phyloP scores from a whole-genome alignment of 2,888 invertebrate species.

The Tridacna crocea region DNA sequence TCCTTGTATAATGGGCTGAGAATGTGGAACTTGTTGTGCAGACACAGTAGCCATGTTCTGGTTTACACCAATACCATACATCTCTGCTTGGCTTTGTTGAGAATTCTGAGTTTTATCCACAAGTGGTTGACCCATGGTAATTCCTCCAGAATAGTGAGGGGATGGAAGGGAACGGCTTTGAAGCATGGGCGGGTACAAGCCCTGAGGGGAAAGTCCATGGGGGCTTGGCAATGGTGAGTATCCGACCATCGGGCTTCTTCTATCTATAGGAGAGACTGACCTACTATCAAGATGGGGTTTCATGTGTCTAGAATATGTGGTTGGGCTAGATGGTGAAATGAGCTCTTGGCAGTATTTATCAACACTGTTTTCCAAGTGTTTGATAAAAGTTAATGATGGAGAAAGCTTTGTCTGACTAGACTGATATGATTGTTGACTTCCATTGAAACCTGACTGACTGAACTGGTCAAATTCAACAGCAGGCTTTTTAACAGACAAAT shows the following conservation, averaged over 20 bases:
- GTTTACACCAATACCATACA: not conserved
- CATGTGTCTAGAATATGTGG: conserved; percentile 19
- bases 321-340: conserved; percentile 37
- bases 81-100: conserved; percentile 20
- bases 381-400: conserved; percentile 58
- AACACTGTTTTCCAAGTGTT: conserved; percentile 74
- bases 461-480: conserved; percentile 6
- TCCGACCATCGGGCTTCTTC: conserved; percentile 8
- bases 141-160: conserved; percentile 55
- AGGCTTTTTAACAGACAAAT: conserved; percentile 66
- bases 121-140: conserved; percentile 49
- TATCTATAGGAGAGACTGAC: conserved; percentile 26
- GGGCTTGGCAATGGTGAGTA: conserved; percentile 37
- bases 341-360: conserved; percentile 70
- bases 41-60: not conserved
- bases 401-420: conserved; percentile 33
- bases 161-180: conserved; percentile 35
- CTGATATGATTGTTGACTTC: conserved; percentile 25
- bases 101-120: conserved; percentile 45
- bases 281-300: conserved; percentile 18
- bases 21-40: conserved; percentile 15
- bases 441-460: conserved; percentile 37
- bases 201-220: conserved; percentile 33
- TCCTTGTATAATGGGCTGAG: conserved; percentile 26
- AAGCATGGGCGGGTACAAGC: conserved; percentile 26